phyloP scores from a whole-genome alignment of 1,140 invertebrate genomes.

The Drosophila virilis region DNA sequence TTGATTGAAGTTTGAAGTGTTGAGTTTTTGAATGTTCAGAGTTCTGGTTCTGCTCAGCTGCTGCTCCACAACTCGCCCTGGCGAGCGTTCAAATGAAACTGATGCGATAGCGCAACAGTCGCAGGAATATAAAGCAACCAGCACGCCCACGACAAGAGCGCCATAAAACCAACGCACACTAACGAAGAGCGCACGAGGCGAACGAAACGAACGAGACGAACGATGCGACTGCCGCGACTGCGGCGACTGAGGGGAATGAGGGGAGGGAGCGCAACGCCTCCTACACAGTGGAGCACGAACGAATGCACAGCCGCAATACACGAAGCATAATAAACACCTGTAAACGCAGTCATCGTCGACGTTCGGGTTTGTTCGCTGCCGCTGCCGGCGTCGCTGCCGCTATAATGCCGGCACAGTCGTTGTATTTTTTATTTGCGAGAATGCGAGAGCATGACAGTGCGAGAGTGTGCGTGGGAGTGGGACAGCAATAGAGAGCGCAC shows the following conservation, averaged over 20 bases:
- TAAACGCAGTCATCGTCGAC: constrained; percentile 55
- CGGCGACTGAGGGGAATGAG: not conserved
- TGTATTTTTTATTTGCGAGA: constrained; percentile 14
- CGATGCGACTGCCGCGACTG: not conserved
- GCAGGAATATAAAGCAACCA: constrained; percentile 65
- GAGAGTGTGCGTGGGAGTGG: constrained; percentile 1
- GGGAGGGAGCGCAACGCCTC: not conserved
- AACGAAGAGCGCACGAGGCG: constrained; percentile 21
- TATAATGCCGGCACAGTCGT: constrained; percentile 45
- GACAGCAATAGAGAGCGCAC: not conserved
- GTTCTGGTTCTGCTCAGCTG: constrained; percentile 22
- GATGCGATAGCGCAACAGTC: constrained; percentile 51
- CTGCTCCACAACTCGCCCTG: constrained; percentile 62
- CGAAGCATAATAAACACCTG: constrained; percentile 66
- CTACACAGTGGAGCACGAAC: not conserved
- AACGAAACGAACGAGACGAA: constrained; percentile 8
- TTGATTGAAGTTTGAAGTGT: constrained; percentile 11
- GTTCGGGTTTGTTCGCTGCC: not conserved
- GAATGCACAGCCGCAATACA: not conserved
- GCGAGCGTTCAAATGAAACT: constrained; percentile 70
- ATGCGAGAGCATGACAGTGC: constrained; percentile 15
- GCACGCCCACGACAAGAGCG: constrained; percentile 27
- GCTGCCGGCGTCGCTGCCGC: not conserved
- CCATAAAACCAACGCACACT: constrained; percentile 25
- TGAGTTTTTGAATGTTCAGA: constrained; percentile 23